Evolutionary conservation across 2,113 vertebrate species (phyloP).

Genomic region (Pollachius pollachius): DNA sequence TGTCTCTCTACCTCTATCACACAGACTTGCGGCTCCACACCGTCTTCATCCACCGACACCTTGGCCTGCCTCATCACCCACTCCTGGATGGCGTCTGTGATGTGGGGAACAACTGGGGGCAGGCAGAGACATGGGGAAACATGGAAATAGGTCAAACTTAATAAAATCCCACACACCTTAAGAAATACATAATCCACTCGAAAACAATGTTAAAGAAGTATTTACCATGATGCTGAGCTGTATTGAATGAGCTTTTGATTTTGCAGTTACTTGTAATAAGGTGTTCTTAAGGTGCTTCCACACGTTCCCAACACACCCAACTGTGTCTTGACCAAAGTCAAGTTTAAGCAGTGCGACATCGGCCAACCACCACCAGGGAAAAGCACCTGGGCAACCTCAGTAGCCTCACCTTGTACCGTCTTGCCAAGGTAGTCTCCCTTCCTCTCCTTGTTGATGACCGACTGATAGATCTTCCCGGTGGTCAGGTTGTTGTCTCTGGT

Average conservation of each 20-base stretch:
- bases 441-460: conserved; percentile 95
- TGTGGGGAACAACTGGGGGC: conserved; percentile 89
- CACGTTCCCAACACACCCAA: no score
- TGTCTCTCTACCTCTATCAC: conserved; percentile 85
- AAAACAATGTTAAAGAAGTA: no score
- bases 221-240: no score
- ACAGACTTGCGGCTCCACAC: conserved; percentile 91
- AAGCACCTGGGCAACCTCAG: background rate
- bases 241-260: no score
- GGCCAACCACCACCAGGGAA: no score
- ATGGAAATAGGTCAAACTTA: background rate
- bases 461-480: conserved; percentile 97
- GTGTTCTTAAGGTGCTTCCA: no score
- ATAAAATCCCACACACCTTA: background rate
- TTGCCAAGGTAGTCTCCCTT: conserved; percentile 95
- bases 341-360: no score
- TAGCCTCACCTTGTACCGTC: conserved; percentile 88
- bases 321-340: no score
- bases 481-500: conserved; percentile 97
- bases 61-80: conserved; percentile 93
- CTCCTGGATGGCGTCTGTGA: conserved; percentile 96
- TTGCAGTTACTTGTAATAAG: no score
- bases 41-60: conserved; percentile 89
- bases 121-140: conserved; percentile 11
- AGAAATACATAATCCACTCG: no score